phyloP scores from a whole-genome alignment of 2,113 vertebrate genomes.

The Epinephelus cyanopodus region DNA sequence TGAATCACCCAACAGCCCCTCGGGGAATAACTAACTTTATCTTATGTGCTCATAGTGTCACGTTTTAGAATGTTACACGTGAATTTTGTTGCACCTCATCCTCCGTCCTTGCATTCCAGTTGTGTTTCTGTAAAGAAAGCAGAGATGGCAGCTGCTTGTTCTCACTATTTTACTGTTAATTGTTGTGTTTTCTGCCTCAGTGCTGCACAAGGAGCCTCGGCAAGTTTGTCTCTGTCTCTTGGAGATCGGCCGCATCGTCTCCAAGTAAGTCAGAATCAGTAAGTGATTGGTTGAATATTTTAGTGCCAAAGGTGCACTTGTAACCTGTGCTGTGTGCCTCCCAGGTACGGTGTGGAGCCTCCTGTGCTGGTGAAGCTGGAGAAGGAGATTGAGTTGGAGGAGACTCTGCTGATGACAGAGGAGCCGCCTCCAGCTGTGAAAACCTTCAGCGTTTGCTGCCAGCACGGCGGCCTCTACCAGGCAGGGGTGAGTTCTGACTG shows the following conservation, averaged over 20 bases:
- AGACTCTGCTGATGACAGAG: slow-evolving; percentile 90
- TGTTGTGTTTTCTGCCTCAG: slow-evolving; percentile 75
- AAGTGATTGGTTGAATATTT: background rate
- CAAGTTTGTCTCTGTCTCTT: slow-evolving; percentile 97
- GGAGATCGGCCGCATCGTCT: slow-evolving; percentile 95
- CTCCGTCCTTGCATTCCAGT: background rate
- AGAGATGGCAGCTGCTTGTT: slow-evolving; percentile 19
- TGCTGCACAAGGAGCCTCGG: slow-evolving; percentile 96
- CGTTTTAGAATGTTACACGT: slow-evolving; percentile 11
- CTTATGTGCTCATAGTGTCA: slow-evolving; percentile 11
- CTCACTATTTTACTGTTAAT: background rate
- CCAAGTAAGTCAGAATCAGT: slow-evolving; percentile 83
- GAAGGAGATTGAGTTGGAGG: slow-evolving; percentile 98
- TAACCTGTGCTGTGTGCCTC: background rate
- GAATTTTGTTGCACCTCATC: background rate
- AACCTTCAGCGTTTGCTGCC: slow-evolving; percentile 92
- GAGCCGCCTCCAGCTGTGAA: slow-evolving; percentile 85
- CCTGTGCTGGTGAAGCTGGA: slow-evolving; percentile 96
- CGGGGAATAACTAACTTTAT: slow-evolving; percentile 15
- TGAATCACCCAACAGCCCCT: slow-evolving; percentile 14
- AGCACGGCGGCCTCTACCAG: slow-evolving; percentile 91
- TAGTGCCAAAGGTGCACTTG: too few species aligned
- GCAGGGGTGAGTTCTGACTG: slow-evolving; percentile 86
- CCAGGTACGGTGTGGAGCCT: slow-evolving; percentile 95
- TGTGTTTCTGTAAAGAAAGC: background rate